These are phyloP conservation scores for Saccostrea cuccullata DNA, from an alignment of 1,140 invertebrate species.

Conservation along the genomic window DNA sequence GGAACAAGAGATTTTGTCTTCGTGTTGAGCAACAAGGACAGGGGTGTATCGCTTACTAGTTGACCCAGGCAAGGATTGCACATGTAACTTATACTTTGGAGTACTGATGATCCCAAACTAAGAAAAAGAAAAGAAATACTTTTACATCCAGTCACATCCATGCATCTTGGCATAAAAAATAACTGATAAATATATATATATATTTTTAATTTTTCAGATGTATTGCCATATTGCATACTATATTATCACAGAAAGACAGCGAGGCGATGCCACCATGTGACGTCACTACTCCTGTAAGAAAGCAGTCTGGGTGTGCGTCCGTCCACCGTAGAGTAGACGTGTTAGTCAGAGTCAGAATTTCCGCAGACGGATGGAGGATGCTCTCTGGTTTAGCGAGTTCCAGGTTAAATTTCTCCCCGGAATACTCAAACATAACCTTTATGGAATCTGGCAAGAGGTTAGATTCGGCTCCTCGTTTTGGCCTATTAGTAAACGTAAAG, in stretches of 20 bases:
- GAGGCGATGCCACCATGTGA: slow-evolving; percentile 42
- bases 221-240: too few species aligned
- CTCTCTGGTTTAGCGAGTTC: background rate
- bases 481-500: background rate
- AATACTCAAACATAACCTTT: background rate
- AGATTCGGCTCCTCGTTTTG: background rate
- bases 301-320: slow-evolving; percentile 46
- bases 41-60: background rate
- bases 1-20: background rate
- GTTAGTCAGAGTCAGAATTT: background rate
- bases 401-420: background rate
- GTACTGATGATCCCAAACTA: background rate
- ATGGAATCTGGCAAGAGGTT: background rate
- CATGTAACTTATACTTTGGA: background rate
- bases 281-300: slow-evolving; percentile 31
- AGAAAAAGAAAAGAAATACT: background rate
- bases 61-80: background rate
- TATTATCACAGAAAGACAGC: slow-evolving; percentile 32
- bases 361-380: slow-evolving; percentile 29
- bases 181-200: too few species aligned
- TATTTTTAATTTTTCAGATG: too few species aligned
- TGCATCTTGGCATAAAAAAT: too few species aligned
- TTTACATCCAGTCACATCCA: background rate
- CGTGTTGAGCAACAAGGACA: background rate
- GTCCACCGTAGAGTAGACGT: background rate